phyloP scores from a whole-genome alignment of 2,113 vertebrate genomes.

The Equus quagga region DNA sequence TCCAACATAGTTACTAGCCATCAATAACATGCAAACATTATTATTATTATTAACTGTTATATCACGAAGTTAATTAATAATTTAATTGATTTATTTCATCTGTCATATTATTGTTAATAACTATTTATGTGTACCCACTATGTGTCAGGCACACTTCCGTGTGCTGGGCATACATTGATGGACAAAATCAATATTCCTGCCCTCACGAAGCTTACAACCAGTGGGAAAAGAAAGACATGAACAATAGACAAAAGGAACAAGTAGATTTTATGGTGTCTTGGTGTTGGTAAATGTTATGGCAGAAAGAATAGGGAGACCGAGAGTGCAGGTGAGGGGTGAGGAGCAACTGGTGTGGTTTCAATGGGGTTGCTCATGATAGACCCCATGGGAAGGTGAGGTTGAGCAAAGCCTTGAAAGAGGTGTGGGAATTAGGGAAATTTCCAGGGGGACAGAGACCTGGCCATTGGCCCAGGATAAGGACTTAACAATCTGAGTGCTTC shows the following conservation, averaged over 20 bases:
- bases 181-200: constrained; percentile 18
- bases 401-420: background rate
- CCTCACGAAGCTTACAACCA: background rate
- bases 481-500: background rate
- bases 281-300: background rate
- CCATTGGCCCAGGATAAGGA: background rate
- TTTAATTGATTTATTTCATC: background rate
- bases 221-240: background rate
- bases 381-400: background rate
- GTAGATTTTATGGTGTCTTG: background rate
- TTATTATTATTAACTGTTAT: background rate
- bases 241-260: background rate
- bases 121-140: background rate
- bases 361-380: background rate
- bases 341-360: background rate
- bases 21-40: background rate
- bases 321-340: background rate
- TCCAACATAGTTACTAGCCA: background rate
- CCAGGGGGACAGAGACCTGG: background rate
- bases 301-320: background rate
- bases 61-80: background rate
- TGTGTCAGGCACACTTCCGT: background rate
- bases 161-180: background rate
- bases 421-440: background rate
- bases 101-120: background rate